Evolutionary conservation across 2,113 vertebrate genomes (phyloP), one percentile per base, ranked within the genome.

Genomic region (Alaudala cheleensis): DNA sequence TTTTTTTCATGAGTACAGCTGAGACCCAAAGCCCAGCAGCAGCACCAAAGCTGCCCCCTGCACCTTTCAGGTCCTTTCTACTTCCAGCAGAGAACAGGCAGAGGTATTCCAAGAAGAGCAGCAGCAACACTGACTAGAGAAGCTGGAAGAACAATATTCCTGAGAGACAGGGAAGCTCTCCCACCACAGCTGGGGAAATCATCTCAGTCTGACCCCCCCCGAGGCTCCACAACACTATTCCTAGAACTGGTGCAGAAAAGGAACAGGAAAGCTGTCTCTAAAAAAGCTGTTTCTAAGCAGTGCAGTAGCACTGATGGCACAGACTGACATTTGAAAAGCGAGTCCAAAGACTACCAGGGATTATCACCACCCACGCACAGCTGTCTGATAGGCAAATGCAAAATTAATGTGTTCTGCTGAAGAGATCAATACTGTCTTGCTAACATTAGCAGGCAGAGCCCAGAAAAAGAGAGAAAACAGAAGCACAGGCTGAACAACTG

Each of bases 331-430:
- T 72, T 89, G 73, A 85, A 81, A 92, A 91, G 78, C 7, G 8
- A 84, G 86, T 67, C 94, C 91, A 84, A 81, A 84, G 88, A 64
- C 73, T 72, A 60, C 17, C 85, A 6, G 74, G 88, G 91, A 92
- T 88, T 86, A 84, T 74, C 80, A 78, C 81, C 57, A 53, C 93
- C 95, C 29, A 56, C 86, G 0, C 91, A 31, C 73, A 87, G 79
- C 87, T 87, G 94, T 51, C 76, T 83, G 94, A 94, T 51, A 61
- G 26, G 62, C 29, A 95, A 96, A 94, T 86, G 74, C 66, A 82
- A 82, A 93, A 80, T 61, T 49, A 71, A 82, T 33, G 70, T 73
- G 64, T 81, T 81, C 79, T 87, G 73, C 53, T 87, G 21, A 44
- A 62, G 78, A 88, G 83, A 94, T 92, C 91, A 71, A 93, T 91